phyloP scores from a whole-genome alignment of 1,140 invertebrate genomes.

The Pygmarrhopalites habei region DNA sequence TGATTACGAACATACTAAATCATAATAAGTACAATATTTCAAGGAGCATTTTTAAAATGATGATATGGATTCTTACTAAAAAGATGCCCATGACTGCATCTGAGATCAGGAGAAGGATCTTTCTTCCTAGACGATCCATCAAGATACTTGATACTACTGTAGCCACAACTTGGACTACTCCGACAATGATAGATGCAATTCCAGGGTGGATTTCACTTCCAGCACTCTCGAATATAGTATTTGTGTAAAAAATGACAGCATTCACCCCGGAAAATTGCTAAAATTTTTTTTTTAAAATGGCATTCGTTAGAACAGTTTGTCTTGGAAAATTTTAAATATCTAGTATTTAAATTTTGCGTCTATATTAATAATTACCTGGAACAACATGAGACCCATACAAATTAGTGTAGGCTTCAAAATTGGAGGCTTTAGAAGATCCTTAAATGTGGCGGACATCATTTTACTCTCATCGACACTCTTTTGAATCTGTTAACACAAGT shows the following conservation, averaged over 20 bases:
- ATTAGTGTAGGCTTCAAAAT: conserved; percentile 27
- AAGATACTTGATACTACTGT: conserved; percentile 44
- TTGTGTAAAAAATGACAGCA: conserved; percentile 50
- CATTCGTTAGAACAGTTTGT: too few species aligned
- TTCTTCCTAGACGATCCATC: conserved; percentile 48
- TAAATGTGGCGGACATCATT: conserved; percentile 8
- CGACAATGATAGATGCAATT: conserved; percentile 45
- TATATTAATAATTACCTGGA: too few species aligned
- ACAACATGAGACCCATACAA: conserved; percentile 33
- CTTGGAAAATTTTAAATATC: too few species aligned
- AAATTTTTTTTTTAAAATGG: too few species aligned
- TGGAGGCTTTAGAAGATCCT: conserved; percentile 15
- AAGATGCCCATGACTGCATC: conserved; percentile 32
- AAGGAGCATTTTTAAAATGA: too few species aligned
- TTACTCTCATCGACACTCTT: conserved; percentile 17
- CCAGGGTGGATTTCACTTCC: conserved; percentile 62
- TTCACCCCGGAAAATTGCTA: too few species aligned
- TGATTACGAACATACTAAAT: too few species aligned
- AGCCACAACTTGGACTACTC: conserved; percentile 43
- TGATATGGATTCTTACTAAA: too few species aligned
- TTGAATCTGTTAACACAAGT: conserved; percentile 12
- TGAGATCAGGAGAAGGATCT: conserved; percentile 45
- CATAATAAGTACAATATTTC: too few species aligned
- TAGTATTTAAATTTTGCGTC: too few species aligned
- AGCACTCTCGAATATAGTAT: conserved; percentile 52